Evolutionary conservation across 2,113 vertebrate genomes (phyloP).

Genomic region (Lophochroa leadbeateri): DNA sequence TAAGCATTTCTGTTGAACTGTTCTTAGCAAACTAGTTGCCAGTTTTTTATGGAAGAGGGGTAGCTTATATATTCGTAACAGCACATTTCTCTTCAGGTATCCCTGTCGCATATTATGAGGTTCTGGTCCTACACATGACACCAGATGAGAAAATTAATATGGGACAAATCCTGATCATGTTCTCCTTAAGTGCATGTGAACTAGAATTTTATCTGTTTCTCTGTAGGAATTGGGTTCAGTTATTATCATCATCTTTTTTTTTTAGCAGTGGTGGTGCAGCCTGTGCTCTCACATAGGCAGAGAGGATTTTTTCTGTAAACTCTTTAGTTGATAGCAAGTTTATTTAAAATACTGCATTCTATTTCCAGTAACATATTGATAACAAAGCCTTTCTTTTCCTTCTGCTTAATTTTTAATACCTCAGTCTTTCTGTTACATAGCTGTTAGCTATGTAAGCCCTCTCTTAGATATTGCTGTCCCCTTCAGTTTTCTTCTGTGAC

Average conservation of each 20-base stretch:
- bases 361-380: not conserved
- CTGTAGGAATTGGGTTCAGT: not conserved
- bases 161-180: not conserved
- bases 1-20: not conserved
- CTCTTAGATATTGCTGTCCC: conserved; percentile 15
- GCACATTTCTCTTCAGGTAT: not conserved
- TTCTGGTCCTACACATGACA: not conserved
- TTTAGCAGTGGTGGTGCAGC: not conserved
- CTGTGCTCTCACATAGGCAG: not conserved
- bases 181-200: not conserved
- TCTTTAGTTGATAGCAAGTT: not conserved
- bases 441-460: not conserved
- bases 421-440: not conserved
- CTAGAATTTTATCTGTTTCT: not conserved
- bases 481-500: conserved; percentile 20
- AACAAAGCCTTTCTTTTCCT: not conserved
- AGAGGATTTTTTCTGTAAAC: not conserved
- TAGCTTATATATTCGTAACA: rapidly evolving
- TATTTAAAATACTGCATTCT: not conserved
- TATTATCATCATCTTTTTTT: not conserved
- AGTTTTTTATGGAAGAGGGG: not conserved
- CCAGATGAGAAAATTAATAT: rapidly evolving
- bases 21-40: not conserved
- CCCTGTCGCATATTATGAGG: not conserved
- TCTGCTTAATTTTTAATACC: not conserved